A percentile compares a stretch with the other conserved stretches of the same genome.
Conservation (phyloP, 2,113 vertebrate genomes). For the Pelecanoides urinatrix region DNA sequence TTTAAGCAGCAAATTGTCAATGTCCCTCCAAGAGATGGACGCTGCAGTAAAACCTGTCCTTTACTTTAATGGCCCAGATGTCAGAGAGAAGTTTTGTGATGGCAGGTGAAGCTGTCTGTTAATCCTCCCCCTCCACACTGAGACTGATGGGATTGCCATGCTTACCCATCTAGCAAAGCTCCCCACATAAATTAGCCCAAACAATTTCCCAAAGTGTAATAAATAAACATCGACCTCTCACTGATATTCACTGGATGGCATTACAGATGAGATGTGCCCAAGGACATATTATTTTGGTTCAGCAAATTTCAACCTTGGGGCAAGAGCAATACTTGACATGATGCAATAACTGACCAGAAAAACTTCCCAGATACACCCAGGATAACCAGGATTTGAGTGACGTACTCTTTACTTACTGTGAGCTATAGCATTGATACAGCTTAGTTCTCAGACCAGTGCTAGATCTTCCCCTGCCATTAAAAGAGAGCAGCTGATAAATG, state of each 20-base stretch:
- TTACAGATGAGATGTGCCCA: background rate
- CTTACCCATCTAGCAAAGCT: background rate
- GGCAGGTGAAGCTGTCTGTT: conserved; percentile 19
- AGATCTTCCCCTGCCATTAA: background rate
- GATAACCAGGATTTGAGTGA: background rate
- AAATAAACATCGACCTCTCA: conserved; percentile 17
- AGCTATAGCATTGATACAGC: background rate
- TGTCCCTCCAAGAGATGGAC: background rate
- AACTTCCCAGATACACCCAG: background rate
- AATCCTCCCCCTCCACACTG: background rate
- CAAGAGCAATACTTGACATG: background rate
- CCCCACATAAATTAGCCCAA: conserved; percentile 30
- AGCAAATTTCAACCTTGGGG: background rate
- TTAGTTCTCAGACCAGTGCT: background rate
- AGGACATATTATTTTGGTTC: background rate
- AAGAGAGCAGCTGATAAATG: background rate
- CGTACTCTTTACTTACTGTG: background rate
- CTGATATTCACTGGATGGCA: background rate
- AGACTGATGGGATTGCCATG: background rate
- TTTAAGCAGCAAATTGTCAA: conserved; percentile 31
- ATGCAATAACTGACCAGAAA: background rate
- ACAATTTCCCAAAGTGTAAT: conserved; percentile 25
- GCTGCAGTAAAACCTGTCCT: conserved; percentile 17
- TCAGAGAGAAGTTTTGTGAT: conserved; percentile 15
- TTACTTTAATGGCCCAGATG: conserved; percentile 27